Conservation (phyloP, 2,888 invertebrate species). For the Leptura quadrifasciata region DNA sequence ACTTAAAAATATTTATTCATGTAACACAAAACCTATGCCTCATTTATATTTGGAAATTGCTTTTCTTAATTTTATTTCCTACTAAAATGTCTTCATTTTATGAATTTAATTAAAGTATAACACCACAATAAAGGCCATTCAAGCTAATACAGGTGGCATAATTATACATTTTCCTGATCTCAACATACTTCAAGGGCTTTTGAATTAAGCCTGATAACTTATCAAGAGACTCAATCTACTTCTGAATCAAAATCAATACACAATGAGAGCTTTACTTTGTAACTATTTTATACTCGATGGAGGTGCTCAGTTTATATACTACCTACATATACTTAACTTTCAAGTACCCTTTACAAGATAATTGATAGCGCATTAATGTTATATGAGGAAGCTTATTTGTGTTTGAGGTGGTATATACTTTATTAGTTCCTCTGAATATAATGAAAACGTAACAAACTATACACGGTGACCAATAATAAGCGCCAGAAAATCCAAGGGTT, state of each 20-base stretch:
- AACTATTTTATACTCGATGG: not conserved
- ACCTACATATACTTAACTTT: slow-evolving; percentile 10
- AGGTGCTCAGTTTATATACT: not conserved
- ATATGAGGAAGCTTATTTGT: slow-evolving; percentile 1
- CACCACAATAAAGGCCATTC: slow-evolving; percentile 5
- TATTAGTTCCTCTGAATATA: not conserved
- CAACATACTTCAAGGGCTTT: not conserved
- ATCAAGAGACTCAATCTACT: not conserved
- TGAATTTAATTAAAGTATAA: not conserved
- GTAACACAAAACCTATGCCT: no score
- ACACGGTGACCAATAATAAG: no score
- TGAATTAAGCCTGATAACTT: slow-evolving; percentile 10
- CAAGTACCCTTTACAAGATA: not conserved
- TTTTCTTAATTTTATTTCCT: no score
- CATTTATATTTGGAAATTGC: no score
- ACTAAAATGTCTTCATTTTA: not conserved
- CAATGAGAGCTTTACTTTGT: slow-evolving; percentile 15
- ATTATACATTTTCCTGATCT: slow-evolving; percentile 1
- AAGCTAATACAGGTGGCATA: slow-evolving; percentile 12
- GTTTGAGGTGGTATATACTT: not conserved
- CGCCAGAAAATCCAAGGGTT: no score
- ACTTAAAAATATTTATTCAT: no score
- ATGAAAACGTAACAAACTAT: not conserved
- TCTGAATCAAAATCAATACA: slow-evolving; percentile 10
- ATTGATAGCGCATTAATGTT: slow-evolving; percentile 8